phyloP scores from a whole-genome alignment of 1,140 invertebrate genomes.

The Ips typographus region DNA sequence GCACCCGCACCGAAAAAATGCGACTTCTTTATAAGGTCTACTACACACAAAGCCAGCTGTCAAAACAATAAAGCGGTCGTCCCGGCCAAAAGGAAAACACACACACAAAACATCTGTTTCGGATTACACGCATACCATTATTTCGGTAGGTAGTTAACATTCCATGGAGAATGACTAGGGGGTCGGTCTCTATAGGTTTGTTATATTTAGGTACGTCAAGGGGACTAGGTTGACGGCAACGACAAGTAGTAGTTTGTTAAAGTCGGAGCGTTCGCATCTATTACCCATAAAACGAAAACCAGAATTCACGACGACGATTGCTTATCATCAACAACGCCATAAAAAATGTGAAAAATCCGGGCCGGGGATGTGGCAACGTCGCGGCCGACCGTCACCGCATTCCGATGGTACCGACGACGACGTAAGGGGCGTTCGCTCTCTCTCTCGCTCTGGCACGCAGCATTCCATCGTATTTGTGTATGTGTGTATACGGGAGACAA shows the following conservation, averaged over 20 bases:
- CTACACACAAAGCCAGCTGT: constrained; percentile 14
- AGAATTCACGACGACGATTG: too few relatives aligned
- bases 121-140: constrained; percentile 28
- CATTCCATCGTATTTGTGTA: too few relatives aligned
- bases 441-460: constrained; percentile 33
- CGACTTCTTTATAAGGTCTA: constrained; percentile 14
- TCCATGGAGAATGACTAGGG: constrained; percentile 21
- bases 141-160: constrained; percentile 29
- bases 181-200: constrained; percentile 19
- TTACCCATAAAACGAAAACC: too few relatives aligned
- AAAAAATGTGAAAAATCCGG: constrained; percentile 33
- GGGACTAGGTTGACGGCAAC: too few relatives aligned
- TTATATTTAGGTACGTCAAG: not conserved
- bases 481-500: too few relatives aligned
- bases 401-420: constrained; percentile 31
- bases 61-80: constrained; percentile 24
- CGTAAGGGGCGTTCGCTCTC: constrained; percentile 20
- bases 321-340: constrained; percentile 10
- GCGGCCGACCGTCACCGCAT: constrained; percentile 43
- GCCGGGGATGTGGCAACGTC: constrained; percentile 31
- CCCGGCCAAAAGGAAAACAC: constrained; percentile 8
- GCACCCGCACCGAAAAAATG: not conserved
- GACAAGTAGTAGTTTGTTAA: too few relatives aligned
- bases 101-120: constrained; percentile 23
- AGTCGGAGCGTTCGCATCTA: too few relatives aligned